phyloP scores from a whole-genome alignment of 1,140 invertebrate species.

The Bombus terrestris region DNA sequence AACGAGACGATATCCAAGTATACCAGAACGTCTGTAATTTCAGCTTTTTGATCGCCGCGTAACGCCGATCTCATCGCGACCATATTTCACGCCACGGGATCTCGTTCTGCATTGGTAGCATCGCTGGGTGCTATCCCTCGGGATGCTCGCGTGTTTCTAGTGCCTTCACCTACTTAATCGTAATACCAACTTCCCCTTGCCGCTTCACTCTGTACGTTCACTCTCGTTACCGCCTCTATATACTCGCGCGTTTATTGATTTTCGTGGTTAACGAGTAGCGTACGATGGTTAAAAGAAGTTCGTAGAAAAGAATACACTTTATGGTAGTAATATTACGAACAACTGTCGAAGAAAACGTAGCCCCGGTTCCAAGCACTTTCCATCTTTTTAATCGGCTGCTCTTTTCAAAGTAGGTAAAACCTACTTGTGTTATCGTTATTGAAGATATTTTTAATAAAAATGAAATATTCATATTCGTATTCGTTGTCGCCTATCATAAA shows the following conservation, averaged over 20 bases:
- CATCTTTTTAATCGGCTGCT: too few relatives aligned
- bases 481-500: too few relatives aligned
- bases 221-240: neutral
- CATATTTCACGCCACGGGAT: conserved; percentile 44
- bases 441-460: too few relatives aligned
- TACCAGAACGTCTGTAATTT: conserved; percentile 36
- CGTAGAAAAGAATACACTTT: neutral
- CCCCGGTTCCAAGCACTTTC: too few relatives aligned
- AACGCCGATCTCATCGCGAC: conserved; percentile 39
- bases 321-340: neutral
- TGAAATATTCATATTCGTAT: too few relatives aligned
- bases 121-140: conserved; percentile 23
- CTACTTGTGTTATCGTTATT: too few relatives aligned
- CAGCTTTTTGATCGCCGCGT: conserved; percentile 12
- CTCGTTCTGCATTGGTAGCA: conserved; percentile 41
- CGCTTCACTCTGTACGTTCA: neutral
- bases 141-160: conserved; percentile 24
- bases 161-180: conserved; percentile 38
- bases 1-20: conserved; percentile 38
- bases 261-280: neutral
- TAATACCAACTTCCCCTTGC: neutral
- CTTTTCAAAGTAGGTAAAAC: too few relatives aligned
- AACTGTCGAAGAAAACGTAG: neutral
- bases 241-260: conserved; percentile 13
- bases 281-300: neutral